phyloP scores from a whole-genome alignment of 2,113 vertebrate species.

The Hirundichthys speculiger region DNA sequence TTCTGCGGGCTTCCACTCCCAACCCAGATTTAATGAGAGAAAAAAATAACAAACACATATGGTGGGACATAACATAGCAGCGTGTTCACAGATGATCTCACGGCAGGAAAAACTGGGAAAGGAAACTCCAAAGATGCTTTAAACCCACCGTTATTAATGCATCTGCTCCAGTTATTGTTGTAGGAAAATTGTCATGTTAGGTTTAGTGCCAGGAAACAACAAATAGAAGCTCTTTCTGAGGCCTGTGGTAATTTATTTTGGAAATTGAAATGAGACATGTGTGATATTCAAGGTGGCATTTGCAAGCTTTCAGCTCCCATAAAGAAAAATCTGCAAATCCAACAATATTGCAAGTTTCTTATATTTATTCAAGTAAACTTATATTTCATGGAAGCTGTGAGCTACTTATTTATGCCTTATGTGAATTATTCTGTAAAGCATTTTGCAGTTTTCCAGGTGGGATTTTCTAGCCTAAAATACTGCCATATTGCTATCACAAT shows the following conservation, averaged over 20 bases:
- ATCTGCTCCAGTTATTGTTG: conserved; percentile 37
- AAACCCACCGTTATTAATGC: conserved; percentile 34
- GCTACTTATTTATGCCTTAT: no score
- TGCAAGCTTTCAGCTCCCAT: not conserved
- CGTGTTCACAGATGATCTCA: conserved; percentile 52
- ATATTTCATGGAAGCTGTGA: no score
- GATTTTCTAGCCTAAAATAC: no score
- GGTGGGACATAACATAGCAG: conserved; percentile 49
- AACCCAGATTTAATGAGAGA: conserved; percentile 74
- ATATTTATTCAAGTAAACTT: no score
- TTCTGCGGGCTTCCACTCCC: conserved; percentile 68
- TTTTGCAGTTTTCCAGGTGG: no score
- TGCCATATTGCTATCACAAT: no score
- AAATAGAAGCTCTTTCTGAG: conserved; percentile 4
- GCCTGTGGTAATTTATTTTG: not conserved
- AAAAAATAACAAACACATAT: conserved; percentile 72
- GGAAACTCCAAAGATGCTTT: conserved; percentile 43
- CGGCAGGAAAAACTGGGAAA: conserved; percentile 26
- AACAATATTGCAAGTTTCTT: no score
- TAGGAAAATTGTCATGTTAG: not conserved
- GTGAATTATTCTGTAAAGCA: no score
- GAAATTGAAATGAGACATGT: not conserved
- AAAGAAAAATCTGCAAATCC: no score
- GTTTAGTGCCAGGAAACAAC: conserved; percentile 4
- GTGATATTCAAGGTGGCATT: no score